Percentiles rank a stretch among this genome's conserved stretches.
These are phyloP conservation scores for Brachionus rotundiformis DNA, from an alignment of 1,140 invertebrate species.

Conservation along the genomic window DNA sequence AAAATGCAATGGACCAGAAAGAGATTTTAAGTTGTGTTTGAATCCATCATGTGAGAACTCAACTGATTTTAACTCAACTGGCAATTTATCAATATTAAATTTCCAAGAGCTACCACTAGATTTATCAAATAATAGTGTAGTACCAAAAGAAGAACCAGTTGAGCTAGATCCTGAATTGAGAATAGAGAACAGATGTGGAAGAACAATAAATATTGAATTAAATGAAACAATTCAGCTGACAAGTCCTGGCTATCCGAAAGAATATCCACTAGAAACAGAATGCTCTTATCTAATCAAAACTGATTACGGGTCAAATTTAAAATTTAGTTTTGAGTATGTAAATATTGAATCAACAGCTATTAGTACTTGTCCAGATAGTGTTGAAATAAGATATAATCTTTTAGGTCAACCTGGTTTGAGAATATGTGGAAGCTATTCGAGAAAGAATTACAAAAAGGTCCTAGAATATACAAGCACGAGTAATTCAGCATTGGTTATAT, in stretches of 20 bases:
- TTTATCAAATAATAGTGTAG: background rate
- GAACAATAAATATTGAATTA: background rate
- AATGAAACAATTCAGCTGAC: slow-evolving; percentile 6
- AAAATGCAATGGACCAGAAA: background rate
- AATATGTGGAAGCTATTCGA: slow-evolving; percentile 7
- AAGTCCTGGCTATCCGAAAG: background rate
- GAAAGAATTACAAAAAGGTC: background rate
- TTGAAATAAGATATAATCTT: slow-evolving; percentile 25
- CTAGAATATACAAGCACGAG: background rate
- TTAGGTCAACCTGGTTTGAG: slow-evolving; percentile 28
- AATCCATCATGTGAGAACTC: background rate
- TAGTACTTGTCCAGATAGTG: slow-evolving; percentile 2
- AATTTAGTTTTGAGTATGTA: background rate
- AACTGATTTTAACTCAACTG: slow-evolving; percentile 10
- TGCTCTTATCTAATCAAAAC: background rate
- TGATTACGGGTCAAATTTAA: background rate
- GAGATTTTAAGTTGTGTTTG: background rate
- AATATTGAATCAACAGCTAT: slow-evolving; percentile 2
- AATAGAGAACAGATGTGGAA: background rate
- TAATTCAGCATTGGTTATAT: background rate
- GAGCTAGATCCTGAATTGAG: background rate
- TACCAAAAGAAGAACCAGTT: background rate
- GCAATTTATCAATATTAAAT: background rate
- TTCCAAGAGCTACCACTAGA: background rate
- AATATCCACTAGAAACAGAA: background rate